phyloP scores from a whole-genome alignment of 2,888 invertebrate genomes.

The Pemphredon lugubris region DNA sequence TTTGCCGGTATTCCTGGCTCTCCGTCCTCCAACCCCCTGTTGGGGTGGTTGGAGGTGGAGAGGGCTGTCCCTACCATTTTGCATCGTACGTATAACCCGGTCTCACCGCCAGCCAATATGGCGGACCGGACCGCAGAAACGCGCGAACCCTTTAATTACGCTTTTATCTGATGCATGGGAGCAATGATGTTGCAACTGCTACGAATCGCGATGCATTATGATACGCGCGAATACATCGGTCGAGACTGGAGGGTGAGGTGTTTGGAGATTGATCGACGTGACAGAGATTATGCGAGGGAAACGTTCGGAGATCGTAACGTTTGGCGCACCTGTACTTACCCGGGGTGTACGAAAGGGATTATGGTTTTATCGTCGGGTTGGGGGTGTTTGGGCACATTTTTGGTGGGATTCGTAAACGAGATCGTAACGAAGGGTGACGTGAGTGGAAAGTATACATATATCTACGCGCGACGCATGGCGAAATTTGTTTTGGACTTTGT shows the following conservation, averaged over 20 bases:
- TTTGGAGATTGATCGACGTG: slow-evolving; percentile 42
- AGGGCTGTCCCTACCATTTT: not conserved
- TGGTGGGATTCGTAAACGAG: slow-evolving; percentile 8
- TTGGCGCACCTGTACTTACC: too few relatives aligned
- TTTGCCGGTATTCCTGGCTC: slow-evolving; percentile 61
- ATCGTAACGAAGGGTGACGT: not conserved
- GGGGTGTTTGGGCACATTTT: slow-evolving; percentile 21
- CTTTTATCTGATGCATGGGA: slow-evolving; percentile 74
- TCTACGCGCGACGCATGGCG: not conserved
- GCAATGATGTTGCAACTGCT: slow-evolving; percentile 72
- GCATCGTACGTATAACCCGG: not conserved
- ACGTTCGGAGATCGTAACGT: slow-evolving; percentile 32
- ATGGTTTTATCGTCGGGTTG: slow-evolving; percentile 26
- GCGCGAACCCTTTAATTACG: slow-evolving; percentile 74
- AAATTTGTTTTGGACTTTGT: not conserved
- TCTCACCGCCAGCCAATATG: slow-evolving; percentile 39
- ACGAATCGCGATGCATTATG: slow-evolving; percentile 61
- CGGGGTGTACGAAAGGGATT: slow-evolving; percentile 18
- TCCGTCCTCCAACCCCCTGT: not conserved
- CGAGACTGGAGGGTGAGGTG: slow-evolving; percentile 4
- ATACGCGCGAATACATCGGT: not conserved
- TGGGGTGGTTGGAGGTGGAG: not conserved
- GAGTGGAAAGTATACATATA: not conserved
- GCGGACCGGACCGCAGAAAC: slow-evolving; percentile 52
- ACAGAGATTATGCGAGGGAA: slow-evolving; percentile 48